These are phyloP conservation scores for Squalus acanthias DNA, from an alignment of 2,797 vertebrate species.

Conservation along the genomic window DNA sequence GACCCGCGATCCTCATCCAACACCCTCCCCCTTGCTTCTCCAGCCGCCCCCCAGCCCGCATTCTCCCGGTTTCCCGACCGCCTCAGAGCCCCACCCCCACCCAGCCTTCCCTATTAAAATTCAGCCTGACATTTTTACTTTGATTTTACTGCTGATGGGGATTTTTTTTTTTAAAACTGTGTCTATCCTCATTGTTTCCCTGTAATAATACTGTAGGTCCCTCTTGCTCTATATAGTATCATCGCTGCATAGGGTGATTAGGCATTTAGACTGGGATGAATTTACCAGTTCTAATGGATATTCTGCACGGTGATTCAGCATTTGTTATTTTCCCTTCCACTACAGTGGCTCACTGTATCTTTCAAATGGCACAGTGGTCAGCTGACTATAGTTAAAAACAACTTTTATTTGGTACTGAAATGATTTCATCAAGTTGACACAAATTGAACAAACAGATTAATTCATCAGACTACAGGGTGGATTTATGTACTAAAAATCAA, in stretches of 20 bases:
- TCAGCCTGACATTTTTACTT: background rate
- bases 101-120: no score
- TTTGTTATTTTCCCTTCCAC: background rate
- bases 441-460: constrained; percentile 1
- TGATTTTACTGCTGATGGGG: background rate
- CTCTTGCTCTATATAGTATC: background rate
- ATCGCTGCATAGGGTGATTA: background rate
- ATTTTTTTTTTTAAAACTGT: background rate
- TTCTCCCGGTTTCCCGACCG: no score
- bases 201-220: background rate
- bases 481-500: background rate
- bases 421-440: background rate
- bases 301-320: background rate
- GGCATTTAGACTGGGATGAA: background rate
- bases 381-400: background rate
- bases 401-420: background rate
- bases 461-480: background rate
- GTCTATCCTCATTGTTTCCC: background rate
- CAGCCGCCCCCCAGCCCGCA: no score
- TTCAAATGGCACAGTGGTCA: background rate
- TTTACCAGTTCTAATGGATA: background rate
- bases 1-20: no score
- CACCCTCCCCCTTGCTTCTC: no score
- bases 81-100: no score
- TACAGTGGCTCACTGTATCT: background rate